Percentiles rank a stretch among this genome's conserved stretches.
Evolutionary conservation across 2,113 vertebrate genomes (phyloP).

Genomic region (Litocranius walleri): DNA sequence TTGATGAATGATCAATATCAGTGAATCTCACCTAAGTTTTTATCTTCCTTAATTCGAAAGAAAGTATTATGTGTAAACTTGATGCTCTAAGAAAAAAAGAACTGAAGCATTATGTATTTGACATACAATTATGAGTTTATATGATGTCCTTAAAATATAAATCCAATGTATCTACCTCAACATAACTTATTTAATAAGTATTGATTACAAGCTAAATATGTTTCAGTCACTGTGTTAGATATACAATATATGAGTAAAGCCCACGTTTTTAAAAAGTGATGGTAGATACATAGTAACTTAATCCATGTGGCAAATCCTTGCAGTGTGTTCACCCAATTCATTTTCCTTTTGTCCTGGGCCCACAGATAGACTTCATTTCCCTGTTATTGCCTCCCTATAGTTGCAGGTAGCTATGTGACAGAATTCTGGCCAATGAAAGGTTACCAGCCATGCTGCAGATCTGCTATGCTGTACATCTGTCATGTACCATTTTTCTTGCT

Average conservation of each 20-base stretch:
- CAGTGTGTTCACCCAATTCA: background rate
- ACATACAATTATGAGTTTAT: background rate
- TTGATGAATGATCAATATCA: background rate
- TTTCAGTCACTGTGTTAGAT: background rate
- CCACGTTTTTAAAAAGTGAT: background rate
- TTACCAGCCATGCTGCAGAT: rapidly evolving
- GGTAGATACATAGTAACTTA: background rate
- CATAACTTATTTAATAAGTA: background rate
- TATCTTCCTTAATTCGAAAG: background rate
- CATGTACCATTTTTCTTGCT: background rate
- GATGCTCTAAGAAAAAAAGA: background rate
- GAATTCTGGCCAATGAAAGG: background rate
- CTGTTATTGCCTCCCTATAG: background rate
- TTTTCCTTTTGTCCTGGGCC: background rate
- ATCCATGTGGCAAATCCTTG: background rate
- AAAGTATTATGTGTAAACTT: background rate
- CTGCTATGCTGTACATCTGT: rapidly evolving
- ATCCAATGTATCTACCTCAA: background rate
- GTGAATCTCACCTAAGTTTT: background rate
- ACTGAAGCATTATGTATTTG: background rate
- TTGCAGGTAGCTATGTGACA: background rate
- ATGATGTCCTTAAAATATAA: background rate
- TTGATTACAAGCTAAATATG: background rate
- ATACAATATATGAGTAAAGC: background rate
- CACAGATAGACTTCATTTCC: background rate